These are phyloP conservation scores for Thinocorus orbignyianus DNA, from an alignment of 2,113 vertebrate species.

Conservation along the genomic window DNA sequence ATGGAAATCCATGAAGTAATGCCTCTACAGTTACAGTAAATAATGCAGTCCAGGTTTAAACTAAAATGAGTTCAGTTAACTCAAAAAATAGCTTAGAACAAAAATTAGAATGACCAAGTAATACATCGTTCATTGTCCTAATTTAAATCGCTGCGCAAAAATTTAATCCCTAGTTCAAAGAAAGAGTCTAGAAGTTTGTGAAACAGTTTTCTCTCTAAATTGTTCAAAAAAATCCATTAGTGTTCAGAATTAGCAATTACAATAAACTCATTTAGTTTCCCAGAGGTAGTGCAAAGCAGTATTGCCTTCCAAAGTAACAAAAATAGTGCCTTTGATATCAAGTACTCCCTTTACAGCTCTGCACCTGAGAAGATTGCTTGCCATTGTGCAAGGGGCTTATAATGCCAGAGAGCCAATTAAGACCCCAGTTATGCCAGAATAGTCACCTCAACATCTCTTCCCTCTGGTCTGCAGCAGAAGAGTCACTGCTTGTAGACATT, in stretches of 20 bases:
- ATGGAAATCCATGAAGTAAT: background rate
- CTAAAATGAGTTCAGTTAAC: background rate
- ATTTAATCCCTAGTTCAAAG: background rate
- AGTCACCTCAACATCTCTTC: background rate
- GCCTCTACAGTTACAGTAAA: background rate
- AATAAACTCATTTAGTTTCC: background rate
- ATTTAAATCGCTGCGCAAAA: background rate
- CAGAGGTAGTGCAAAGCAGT: background rate
- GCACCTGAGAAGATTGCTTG: background rate
- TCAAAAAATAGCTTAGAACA: background rate
- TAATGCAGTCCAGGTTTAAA: background rate
- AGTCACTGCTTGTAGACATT: background rate
- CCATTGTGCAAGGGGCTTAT: background rate
- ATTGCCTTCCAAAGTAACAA: background rate
- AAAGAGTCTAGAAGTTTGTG: background rate
- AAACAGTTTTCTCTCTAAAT: background rate
- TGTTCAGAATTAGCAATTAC: background rate
- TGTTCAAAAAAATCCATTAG: background rate
- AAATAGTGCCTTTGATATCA: background rate
- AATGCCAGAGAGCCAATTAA: background rate
- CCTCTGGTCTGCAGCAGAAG: background rate
- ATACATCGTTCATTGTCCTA: rapidly evolving
- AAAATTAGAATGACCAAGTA: background rate
- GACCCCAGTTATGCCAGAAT: background rate
- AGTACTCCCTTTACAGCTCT: background rate